These are phyloP conservation scores for Volucella bombylans DNA, from an alignment of 2,888 invertebrate genomes.

Conservation along the genomic window DNA sequence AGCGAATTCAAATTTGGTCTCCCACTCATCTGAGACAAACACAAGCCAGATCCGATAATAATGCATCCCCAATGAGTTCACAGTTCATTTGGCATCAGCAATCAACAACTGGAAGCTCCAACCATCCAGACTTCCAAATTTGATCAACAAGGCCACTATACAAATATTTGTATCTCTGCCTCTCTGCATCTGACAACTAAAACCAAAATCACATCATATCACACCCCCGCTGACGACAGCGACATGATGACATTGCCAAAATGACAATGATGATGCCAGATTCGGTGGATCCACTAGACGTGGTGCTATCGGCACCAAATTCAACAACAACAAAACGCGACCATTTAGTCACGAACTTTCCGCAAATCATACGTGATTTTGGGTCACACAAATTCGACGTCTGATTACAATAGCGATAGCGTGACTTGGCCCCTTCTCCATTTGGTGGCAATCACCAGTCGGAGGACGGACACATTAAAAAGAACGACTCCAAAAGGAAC, in stretches of 20 bases:
- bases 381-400: constrained; percentile 31
- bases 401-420: constrained; percentile 33
- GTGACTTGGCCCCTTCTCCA: constrained; percentile 31
- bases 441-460: background rate
- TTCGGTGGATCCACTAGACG: constrained; percentile 18
- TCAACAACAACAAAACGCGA: constrained; percentile 8
- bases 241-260: constrained; percentile 2
- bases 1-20: constrained; percentile 15
- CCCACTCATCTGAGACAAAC: constrained; percentile 27
- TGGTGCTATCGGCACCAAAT: constrained; percentile 29
- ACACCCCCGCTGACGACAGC: constrained; percentile 34
- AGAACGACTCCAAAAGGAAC: constrained; percentile 27
- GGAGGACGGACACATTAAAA: no score
- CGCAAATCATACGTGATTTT: constrained; percentile 57
- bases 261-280: constrained; percentile 41
- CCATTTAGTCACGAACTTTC: constrained; percentile 56
- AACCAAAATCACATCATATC: constrained; percentile 48
- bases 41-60: constrained; percentile 53
- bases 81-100: constrained; percentile 64
- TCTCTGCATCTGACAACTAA: constrained; percentile 47
- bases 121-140: constrained; percentile 35
- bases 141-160: constrained; percentile 59
- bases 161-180: constrained; percentile 13
- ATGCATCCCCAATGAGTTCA: constrained; percentile 65
- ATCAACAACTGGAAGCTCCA: constrained; percentile 33